phyloP scores from a whole-genome alignment of 1,140 invertebrate species.

The Latrodectus geometricus region DNA sequence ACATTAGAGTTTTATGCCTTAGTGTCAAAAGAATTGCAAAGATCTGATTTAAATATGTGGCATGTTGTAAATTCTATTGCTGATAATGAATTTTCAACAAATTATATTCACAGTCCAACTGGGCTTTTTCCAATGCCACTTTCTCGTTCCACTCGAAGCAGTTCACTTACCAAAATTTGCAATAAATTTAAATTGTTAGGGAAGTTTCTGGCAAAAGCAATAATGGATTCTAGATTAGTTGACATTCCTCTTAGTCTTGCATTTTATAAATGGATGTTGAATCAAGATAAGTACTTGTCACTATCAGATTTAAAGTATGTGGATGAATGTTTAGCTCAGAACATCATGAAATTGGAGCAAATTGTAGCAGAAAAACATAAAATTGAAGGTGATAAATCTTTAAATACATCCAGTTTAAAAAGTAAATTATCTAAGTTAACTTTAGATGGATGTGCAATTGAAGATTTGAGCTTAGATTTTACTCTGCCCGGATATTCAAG shows the following conservation, averaged over 20 bases:
- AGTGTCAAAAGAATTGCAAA: conserved; percentile 93
- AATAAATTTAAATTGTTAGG: conserved; percentile 96
- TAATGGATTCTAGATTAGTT: conserved; percentile 99
- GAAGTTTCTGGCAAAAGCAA: conserved; percentile 98
- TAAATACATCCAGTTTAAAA: not conserved
- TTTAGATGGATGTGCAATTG: conserved; percentile 90
- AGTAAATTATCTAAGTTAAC: conserved; percentile 78
- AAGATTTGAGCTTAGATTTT: conserved; percentile 92
- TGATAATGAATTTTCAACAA: conserved; percentile 62
- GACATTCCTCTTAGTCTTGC: conserved; percentile 94
- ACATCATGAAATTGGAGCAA: conserved; percentile 84
- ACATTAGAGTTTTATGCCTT: conserved; percentile 98
- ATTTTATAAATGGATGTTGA: conserved; percentile 97
- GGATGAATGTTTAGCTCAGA: conserved; percentile 87
- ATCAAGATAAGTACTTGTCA: conserved; percentile 85
- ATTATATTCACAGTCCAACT: conserved; percentile 82
- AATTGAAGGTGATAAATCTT: conserved; percentile 35
- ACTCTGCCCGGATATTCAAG: conserved; percentile 89
- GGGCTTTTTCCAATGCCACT: conserved; percentile 92
- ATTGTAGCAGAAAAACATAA: conserved; percentile 74
- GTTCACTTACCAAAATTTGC: conserved; percentile 89
- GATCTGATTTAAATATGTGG: conserved; percentile 93
- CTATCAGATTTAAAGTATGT: conserved; percentile 87
- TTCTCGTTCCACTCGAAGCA: conserved; percentile 85
- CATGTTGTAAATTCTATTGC: conserved; percentile 74